Conservation (phyloP, 1,140 invertebrate genomes). For the Agrypnia vestita region DNA sequence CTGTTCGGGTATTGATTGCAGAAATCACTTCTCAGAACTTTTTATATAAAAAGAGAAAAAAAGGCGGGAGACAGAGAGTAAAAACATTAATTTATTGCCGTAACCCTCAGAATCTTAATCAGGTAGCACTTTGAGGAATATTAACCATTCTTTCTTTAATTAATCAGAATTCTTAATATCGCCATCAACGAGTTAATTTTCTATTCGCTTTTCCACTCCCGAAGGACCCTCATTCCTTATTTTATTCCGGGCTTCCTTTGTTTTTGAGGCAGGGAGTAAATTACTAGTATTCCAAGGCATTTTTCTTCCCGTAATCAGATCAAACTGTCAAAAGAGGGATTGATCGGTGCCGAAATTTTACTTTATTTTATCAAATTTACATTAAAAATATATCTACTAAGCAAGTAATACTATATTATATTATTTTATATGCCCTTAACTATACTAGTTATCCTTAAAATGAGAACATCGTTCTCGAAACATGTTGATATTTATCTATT, state of each 20-base stretch:
- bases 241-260: neutral
- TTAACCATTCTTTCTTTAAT: conserved; percentile 26
- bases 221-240: neutral
- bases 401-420: no score
- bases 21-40: no score
- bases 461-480: no score
- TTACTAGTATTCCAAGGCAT: neutral
- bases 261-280: neutral
- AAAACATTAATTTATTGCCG: conserved; percentile 7
- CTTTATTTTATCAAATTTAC: no score
- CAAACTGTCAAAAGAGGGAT: no score
- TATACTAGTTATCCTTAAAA: no score
- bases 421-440: no score
- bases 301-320: neutral
- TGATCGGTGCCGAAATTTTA: no score
- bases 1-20: no score
- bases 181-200: conserved; percentile 19
- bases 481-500: no score
- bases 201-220: neutral
- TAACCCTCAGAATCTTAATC: neutral
- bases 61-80: neutral
- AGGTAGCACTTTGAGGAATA: neutral
- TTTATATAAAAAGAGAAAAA: no score
- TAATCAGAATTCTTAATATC: conserved; percentile 26
- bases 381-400: no score